These are phyloP conservation scores for Megastigmus dorsalis DNA, from an alignment of 2,888 invertebrate genomes.

Conservation along the genomic window DNA sequence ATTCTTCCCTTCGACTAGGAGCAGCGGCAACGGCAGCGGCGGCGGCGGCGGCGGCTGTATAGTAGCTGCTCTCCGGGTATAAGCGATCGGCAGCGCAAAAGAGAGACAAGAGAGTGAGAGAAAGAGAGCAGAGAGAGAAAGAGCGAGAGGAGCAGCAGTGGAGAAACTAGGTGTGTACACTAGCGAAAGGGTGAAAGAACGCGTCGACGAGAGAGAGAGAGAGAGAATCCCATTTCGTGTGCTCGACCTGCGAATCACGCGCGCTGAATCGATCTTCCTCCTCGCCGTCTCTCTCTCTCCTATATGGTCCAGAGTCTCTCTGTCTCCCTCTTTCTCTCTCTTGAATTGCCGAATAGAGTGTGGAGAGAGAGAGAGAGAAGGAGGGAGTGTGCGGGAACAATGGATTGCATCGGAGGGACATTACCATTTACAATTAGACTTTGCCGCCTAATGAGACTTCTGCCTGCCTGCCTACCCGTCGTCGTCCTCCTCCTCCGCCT, in stretches of 20 bases:
- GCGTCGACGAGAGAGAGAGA: not conserved
- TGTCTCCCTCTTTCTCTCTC: not conserved
- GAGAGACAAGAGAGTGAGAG: no score
- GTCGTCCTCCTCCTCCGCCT: no score
- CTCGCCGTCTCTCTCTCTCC: conserved; percentile 42
- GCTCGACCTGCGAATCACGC: conserved; percentile 53
- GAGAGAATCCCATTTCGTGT: conserved; percentile 42
- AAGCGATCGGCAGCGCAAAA: no score
- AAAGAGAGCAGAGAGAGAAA: no score
- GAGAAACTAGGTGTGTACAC: no score
- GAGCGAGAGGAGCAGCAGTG: conserved; percentile 15
- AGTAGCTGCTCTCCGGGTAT: no score
- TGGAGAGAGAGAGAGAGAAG: not conserved
- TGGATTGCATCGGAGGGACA: conserved; percentile 50
- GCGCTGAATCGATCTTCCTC: conserved; percentile 51
- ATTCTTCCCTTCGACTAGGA: conserved; percentile 58
- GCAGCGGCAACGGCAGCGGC: not conserved
- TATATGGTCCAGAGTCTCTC: conserved; percentile 36
- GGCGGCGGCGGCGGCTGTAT: no score
- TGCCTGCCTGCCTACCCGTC: conserved; percentile 27
- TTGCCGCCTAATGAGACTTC: conserved; percentile 50
- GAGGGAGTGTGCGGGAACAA: conserved; percentile 32
- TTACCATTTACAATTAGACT: conserved; percentile 56
- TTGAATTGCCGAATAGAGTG: conserved; percentile 30
- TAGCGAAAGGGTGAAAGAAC: conserved; percentile 9